Base-by-base conservation (phyloP, 2,113 vertebrate species). In the Sakesphorus luctuosus region DNA sequence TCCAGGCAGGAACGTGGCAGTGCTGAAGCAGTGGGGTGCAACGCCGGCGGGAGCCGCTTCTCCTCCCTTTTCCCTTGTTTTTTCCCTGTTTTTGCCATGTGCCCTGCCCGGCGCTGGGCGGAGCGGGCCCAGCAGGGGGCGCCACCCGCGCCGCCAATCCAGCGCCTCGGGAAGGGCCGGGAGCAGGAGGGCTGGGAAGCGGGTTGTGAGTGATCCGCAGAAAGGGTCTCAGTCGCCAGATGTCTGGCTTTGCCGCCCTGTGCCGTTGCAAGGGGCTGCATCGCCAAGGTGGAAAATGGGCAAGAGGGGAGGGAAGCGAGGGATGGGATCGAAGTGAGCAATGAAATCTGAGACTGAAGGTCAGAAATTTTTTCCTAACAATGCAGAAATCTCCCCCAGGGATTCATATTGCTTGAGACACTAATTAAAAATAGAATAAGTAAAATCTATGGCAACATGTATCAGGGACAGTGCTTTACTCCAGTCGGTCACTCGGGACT, bases 1-100 rank as follows among this genome's bases (percentile, higher is more conserved):
- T 10, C 29, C 15, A 0, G 0, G 36, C 20, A 1, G 35, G 9
- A 9, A 9, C 26, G 31, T 2, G 17, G 9, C 61, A 1, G 19
- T 3, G 59, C n/a, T 3, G 28, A 3, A 36, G 36, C 2, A 1
- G 9, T 9, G 43, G 19, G 2, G 33, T 3, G 53, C 49, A 3
- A 38, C 3, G 52, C 50, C 6, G 3, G 1, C 43, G 20, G 49
- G 62, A 29, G 29, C 47, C 5, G 4, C 52, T 15, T 26, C 47
- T 18, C 1, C 24, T 6, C 47, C 14, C 18, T 9, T 36, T 47
- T 18, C 4, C 33, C 11, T 21, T 2, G 13, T 9, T 46, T 50
- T n/a, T 29, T 3, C 3, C 33, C 21, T 5, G 11, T 2, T 26
- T 31, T n/a, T 10, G 13, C 3, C 21, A 12, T 33, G 40, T 1